Evolutionary conservation across 2,113 vertebrate genomes (phyloP).

Genomic region (Calidris pugnax): DNA sequence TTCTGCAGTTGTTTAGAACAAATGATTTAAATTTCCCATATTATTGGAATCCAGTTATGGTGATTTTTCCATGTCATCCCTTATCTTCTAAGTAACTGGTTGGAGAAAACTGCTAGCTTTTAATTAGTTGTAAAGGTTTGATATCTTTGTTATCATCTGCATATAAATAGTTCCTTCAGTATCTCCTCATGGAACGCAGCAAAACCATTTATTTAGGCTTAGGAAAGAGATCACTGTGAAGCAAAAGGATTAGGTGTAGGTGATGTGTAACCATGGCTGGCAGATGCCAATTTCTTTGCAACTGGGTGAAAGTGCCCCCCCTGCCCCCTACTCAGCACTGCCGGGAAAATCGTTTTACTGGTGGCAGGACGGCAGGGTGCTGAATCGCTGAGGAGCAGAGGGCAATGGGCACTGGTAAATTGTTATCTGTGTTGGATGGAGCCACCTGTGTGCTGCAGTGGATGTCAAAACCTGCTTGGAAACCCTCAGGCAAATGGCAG

Average conservation of each 20-base stretch:
- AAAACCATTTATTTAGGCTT: neutral
- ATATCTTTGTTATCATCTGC: neutral
- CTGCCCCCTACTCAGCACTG: neutral
- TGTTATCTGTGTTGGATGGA: accelerated
- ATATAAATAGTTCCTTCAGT: neutral
- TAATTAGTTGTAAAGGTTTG: neutral
- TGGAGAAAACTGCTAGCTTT: neutral
- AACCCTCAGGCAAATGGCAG: neutral
- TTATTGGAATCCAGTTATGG: neutral
- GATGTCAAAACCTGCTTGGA: neutral
- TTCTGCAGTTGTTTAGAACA: neutral
- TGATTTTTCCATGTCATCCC: neutral
- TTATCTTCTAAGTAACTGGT: neutral
- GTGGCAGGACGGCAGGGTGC: neutral
- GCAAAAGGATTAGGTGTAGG: neutral
- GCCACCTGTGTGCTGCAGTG: neutral
- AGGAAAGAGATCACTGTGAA: neutral
- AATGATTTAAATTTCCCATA: neutral
- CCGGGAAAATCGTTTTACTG: neutral
- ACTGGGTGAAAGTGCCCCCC: too few species aligned
- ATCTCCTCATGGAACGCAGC: neutral
- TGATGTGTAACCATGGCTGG: neutral
- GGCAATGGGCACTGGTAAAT: accelerated
- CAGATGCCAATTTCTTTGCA: neutral
- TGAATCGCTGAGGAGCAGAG: accelerated